Base-by-base conservation (phyloP, 2,888 invertebrate species). In the Drosophila trichaetosa region DNA sequence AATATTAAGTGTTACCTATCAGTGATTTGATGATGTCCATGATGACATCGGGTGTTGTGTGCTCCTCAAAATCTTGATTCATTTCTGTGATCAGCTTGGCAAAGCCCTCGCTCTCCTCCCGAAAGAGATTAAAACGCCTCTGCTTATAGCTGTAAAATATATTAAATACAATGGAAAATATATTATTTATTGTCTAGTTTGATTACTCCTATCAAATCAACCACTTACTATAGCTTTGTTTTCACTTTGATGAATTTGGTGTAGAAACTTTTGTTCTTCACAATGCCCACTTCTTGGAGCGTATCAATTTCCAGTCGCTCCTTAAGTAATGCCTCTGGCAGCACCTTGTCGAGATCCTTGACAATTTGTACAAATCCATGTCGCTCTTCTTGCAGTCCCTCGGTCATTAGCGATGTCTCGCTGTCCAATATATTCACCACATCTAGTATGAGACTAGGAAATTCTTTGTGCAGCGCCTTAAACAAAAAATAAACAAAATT, bases 41-140 rank as follows among this genome's bases (percentile, higher is more conserved):
- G 81, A 97, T 95, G 78, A 95, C 94, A 88, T 95, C 95, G 82
- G 96, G 95, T 66, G 94, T 94, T 13, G 89, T 90, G 54, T 90
- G 90, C 31, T 91, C 91, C 24, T 92, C 90, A 65, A 93, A 93
- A 88, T 97, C 96, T 93, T 98, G 97, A 94, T 97, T 98, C 71
- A 99, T 94, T 94, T 99, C 99, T 24, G 98, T 96, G 68, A 99
- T 96, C 53, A 99, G 94, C 93, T 99, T 99, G 2, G 99, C 97
- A 94, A 98, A 99, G 8, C 99, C 99, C 94, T 99, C 99, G 94
- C 97, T 98, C 94, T 99, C 99, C 94, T 99, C 99, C 63, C 99
- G 95, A 91, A 99, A 97, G 88, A 99, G 94, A 94, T 99, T 99
- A 93, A 99, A 99, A 92, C 99, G 99, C 88, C 99, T 96, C 93